Evolutionary conservation across 2,113 vertebrate species (phyloP).

Genomic region (Scortum barcoo): DNA sequence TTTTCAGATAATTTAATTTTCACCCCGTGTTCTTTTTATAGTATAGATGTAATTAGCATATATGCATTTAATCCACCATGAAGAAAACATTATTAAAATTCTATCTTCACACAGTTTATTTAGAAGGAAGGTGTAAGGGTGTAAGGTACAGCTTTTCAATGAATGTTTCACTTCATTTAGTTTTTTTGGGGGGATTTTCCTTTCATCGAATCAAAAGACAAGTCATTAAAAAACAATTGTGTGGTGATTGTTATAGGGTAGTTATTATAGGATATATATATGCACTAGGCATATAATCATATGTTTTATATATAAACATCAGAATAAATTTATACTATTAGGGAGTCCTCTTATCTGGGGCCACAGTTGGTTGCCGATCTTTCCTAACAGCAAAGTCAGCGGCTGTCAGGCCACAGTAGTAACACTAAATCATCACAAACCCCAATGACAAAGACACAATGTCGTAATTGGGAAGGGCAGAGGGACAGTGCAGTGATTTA

Average conservation of each 20-base stretch:
- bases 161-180: no score
- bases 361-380: no score
- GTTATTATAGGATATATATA: no score
- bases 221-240: no score
- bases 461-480: slow-evolving; percentile 16
- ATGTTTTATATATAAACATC: no score
- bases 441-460: no score
- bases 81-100: neutral
- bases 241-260: no score
- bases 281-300: no score
- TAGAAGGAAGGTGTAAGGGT: no score
- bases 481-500: slow-evolving; percentile 17
- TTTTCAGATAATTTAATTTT: neutral
- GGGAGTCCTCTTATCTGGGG: neutral
- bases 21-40: neutral
- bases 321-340: neutral
- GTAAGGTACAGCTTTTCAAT: no score
- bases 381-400: neutral
- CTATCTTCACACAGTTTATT: neutral
- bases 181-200: no score
- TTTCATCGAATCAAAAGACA: no score
- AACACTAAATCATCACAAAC: neutral
- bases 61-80: neutral
- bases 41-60: neutral
- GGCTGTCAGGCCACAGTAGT: neutral